Conservation (phyloP, 2,113 vertebrate species). For the Python bivittatus region DNA sequence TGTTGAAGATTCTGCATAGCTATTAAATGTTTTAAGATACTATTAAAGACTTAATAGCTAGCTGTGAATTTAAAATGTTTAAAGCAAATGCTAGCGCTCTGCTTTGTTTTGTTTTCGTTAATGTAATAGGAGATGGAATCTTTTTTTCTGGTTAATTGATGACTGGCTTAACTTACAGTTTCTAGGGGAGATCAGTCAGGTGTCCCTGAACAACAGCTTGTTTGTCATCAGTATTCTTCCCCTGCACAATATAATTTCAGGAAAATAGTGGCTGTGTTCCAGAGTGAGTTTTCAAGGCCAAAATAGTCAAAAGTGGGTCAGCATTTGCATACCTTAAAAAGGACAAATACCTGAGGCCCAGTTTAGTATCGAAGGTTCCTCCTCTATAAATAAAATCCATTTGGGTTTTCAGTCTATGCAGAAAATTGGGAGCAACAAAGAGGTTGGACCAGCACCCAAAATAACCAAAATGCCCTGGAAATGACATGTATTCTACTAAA, state of each 20-base stretch:
- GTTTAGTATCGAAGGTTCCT: too few species aligned
- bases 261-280: neutral
- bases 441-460: too few species aligned
- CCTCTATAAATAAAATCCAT: too few species aligned
- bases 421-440: too few species aligned
- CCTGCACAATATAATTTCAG: neutral
- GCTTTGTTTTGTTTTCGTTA: neutral
- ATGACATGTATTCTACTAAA: too few species aligned
- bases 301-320: neutral
- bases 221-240: neutral
- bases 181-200: neutral
- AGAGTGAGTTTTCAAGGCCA: neutral
- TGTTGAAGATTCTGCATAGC: slow-evolving; percentile 13
- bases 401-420: too few species aligned
- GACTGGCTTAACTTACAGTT: slow-evolving; percentile 1
- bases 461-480: too few species aligned
- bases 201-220: neutral
- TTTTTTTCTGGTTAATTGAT: neutral
- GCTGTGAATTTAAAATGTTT: slow-evolving; percentile 17
- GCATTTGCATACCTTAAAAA: too few species aligned
- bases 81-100: neutral
- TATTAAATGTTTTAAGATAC: slow-evolving; percentile 34
- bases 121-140: neutral
- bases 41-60: slow-evolving; percentile 33
- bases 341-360: too few species aligned